These are phyloP conservation scores for Leucopsar rothschildi DNA, from an alignment of 2,113 vertebrate genomes.

Conservation along the genomic window DNA sequence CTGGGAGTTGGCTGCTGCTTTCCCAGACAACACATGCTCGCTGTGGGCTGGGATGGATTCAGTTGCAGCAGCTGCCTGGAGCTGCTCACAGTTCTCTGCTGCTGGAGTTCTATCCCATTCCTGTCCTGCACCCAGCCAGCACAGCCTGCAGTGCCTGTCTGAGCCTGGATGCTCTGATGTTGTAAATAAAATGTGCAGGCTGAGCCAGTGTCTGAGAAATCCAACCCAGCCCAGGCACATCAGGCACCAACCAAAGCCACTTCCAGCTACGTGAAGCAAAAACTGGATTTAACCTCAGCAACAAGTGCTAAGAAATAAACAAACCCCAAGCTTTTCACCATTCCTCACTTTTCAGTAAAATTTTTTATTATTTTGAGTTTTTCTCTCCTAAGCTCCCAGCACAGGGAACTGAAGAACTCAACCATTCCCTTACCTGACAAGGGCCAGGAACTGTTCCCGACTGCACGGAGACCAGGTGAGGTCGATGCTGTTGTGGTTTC, in stretches of 20 bases:
- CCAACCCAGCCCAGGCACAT: neutral
- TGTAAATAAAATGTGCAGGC: conserved; percentile 9
- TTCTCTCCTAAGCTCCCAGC: neutral
- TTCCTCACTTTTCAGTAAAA: neutral
- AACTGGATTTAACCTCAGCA: neutral
- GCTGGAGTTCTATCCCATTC: conserved; percentile 1
- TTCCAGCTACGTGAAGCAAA: neutral
- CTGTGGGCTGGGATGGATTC: conserved; percentile 51
- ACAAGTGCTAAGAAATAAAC: neutral
- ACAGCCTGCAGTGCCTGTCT: neutral
- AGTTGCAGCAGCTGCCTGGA: conserved; percentile 57
- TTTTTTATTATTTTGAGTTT: neutral
- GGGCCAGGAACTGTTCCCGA: conserved; percentile 76
- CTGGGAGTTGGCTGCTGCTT: conserved; percentile 42
- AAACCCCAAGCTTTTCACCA: neutral
- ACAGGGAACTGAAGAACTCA: neutral
- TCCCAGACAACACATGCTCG: conserved; percentile 49
- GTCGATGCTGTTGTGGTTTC: conserved; percentile 79
- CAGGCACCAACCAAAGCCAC: neutral
- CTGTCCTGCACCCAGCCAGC: conserved; percentile 7
- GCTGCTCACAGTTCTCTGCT: conserved; percentile 22
- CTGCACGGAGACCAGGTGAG: conserved; percentile 90
- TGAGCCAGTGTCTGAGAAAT: conserved; percentile 13
- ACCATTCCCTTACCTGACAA: conserved; percentile 80
- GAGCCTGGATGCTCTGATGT: neutral